Conservation (phyloP, 2,888 invertebrate species). For the Agonopterix heracliana region DNA sequence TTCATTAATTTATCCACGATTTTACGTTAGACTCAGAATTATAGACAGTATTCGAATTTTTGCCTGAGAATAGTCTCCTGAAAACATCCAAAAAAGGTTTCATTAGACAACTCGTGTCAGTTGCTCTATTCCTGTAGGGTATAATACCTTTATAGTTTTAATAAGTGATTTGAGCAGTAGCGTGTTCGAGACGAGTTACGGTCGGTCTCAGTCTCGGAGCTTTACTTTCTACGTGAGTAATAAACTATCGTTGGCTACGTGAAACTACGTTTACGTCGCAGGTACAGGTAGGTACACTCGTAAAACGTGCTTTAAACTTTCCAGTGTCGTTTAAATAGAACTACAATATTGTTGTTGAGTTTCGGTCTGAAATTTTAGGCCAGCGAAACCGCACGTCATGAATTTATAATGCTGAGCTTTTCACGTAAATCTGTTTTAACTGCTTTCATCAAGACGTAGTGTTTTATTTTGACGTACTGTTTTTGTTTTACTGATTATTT, state of each 20-base stretch:
- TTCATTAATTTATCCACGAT: too few species aligned
- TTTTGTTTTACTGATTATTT: too few species aligned
- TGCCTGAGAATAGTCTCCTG: too few species aligned
- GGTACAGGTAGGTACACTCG: background rate
- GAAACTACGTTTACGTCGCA: background rate
- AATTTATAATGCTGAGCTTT: background rate
- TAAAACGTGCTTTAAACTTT: background rate
- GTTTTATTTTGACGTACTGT: background rate
- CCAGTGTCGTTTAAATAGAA: background rate
- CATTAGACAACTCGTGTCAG: too few species aligned
- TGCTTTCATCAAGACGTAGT: background rate
- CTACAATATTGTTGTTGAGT: slow-evolving; percentile 3
- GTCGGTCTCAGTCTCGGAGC: background rate
- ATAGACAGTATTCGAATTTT: too few species aligned
- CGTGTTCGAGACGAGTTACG: slow-evolving; percentile 1
- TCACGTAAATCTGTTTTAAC: background rate
- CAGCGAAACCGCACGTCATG: background rate
- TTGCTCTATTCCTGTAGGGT: too few species aligned
- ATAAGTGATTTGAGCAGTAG: slow-evolving; percentile 15
- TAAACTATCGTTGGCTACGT: background rate
- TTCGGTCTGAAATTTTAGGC: background rate
- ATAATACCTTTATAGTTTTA: too few species aligned
- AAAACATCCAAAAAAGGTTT: too few species aligned
- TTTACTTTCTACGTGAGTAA: slow-evolving; percentile 2
- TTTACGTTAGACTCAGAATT: too few species aligned